A percentile compares a stretch with the other conserved stretches of the same genome.
Evolutionary conservation across 2,888 invertebrate genomes (phyloP).

Genomic region (Diloba caeruleocephala): DNA sequence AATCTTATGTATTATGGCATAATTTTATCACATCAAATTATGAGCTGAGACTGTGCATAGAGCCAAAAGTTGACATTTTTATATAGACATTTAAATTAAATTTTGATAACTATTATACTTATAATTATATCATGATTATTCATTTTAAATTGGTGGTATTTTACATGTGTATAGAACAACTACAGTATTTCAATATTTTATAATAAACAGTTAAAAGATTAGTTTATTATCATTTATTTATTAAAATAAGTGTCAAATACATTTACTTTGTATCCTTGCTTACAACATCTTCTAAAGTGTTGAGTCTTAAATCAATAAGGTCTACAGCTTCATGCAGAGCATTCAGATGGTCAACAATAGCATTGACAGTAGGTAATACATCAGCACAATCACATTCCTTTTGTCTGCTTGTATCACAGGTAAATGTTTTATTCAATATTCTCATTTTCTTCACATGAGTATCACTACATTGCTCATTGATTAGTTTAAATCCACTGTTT

Average conservation of each 20-base stretch:
- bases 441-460: conserved; percentile 66
- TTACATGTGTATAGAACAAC: conserved; percentile 34
- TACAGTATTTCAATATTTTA: conserved; percentile 63
- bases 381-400: conserved; percentile 82
- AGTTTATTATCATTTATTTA: conserved; percentile 14
- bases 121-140: conserved; percentile 37
- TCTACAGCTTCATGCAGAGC: conserved; percentile 88
- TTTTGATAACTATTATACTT: conserved; percentile 18
- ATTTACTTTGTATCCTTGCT: conserved; percentile 49
- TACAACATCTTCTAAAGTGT: conserved; percentile 82
- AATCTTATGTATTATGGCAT: conserved; percentile 17
- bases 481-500: conserved; percentile 82
- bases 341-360: conserved; percentile 88
- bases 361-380: conserved; percentile 84
- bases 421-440: conserved; percentile 63
- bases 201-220: conserved; percentile 22
- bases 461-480: conserved; percentile 66
- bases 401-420: conserved; percentile 54
- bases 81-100: conserved; percentile 15
- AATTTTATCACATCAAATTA: conserved; percentile 8
- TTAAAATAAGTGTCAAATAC: conserved; percentile 6
- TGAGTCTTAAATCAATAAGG: conserved; percentile 87
- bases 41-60: conserved; percentile 17
- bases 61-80: conserved; percentile 45
- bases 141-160: conserved; percentile 40